Base-by-base conservation (phyloP, 37 sponge, comb jelly and placozoan genomes). In the Ianthella basta region DNA sequence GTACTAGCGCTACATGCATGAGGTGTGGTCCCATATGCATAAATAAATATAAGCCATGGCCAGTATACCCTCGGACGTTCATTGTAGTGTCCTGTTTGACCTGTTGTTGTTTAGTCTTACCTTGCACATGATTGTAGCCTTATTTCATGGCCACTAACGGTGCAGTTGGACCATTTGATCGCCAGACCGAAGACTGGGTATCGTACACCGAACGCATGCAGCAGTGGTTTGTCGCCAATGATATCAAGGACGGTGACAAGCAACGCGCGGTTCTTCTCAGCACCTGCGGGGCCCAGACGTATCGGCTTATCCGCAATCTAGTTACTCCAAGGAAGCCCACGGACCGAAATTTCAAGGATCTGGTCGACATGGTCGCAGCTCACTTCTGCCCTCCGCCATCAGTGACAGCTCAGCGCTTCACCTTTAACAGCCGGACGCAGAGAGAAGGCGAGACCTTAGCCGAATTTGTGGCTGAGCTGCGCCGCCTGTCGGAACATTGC, bases 101-200 rank as follows among this genome's bases (percentile, higher is more conserved):
- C n/a, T n/a, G n/a, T n/a, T n/a, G n/a, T n/a, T n/a, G n/a, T n/a
- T n/a, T n/a, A n/a, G n/a, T n/a, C n/a, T n/a, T n/a, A n/a, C n/a
- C n/a, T n/a, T n/a, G n/a, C n/a, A n/a, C n/a, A n/a, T n/a, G n/a
- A n/a, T n/a, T n/a, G n/a, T n/a, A n/a, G n/a, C n/a, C n/a, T n/a
- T n/a, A n/a, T n/a, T n/a, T n/a, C 68, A 66, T 66, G 27, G 68
- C 68, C 13, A 66, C 68, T 25, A 19, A 66, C 23, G 68, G 68
- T 24, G 27, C 68, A 15, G 27, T 23, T 66, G 68, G 68, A 16
- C 68, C 68, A 15, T 66, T 66, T n/a, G 13, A 66, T 24, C 27
- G 14, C 25, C 25, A 23, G 14, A 66, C 12, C 13, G 19, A 66
- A 23, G 68, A 66, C 27, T 66, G 68, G 68, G 14, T 23, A n/a